Conservation (phyloP, 1,140 invertebrate genomes). For the Lanistes nyassanus region DNA sequence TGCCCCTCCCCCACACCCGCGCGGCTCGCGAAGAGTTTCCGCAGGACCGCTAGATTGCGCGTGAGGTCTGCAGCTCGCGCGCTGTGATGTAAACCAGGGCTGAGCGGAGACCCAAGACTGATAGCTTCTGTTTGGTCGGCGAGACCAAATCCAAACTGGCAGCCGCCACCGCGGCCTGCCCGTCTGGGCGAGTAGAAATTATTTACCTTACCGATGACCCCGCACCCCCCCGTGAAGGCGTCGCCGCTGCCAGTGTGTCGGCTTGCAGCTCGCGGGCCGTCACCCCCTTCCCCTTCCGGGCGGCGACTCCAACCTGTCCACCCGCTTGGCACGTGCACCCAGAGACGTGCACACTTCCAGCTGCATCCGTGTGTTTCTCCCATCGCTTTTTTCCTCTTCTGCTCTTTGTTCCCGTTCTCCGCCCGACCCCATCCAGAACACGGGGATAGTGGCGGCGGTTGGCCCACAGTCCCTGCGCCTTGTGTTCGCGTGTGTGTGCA, state of each 20-base stretch:
- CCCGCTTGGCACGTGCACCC: too few relatives aligned
- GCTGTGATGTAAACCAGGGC: conserved; percentile 26
- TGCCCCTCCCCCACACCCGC: too few relatives aligned
- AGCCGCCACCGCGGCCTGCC: conserved; percentile 4
- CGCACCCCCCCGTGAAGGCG: neutral
- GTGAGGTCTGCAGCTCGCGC: conserved; percentile 14
- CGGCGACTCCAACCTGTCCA: neutral
- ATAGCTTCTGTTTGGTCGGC: conserved; percentile 23
- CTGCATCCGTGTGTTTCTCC: neutral
- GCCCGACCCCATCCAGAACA: neutral
- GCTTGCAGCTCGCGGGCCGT: neutral
- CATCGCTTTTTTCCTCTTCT: neutral
- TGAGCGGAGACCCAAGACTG: conserved; percentile 16
- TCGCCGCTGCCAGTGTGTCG: neutral
- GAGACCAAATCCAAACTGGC: conserved; percentile 28
- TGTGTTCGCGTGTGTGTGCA: too few relatives aligned
- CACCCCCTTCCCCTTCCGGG: conserved; percentile 1
- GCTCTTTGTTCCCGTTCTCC: neutral
- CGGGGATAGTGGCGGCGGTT: neutral
- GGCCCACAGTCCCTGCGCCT: neutral
- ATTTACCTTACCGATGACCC: conserved; percentile 30
- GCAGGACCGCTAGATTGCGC: neutral
- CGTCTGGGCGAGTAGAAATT: conserved; percentile 21
- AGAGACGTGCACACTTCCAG: neutral
- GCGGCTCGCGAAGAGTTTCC: neutral